Evolutionary conservation across 2,888 invertebrate genomes (phyloP).

Genomic region (Linnaemya tessellans): DNA sequence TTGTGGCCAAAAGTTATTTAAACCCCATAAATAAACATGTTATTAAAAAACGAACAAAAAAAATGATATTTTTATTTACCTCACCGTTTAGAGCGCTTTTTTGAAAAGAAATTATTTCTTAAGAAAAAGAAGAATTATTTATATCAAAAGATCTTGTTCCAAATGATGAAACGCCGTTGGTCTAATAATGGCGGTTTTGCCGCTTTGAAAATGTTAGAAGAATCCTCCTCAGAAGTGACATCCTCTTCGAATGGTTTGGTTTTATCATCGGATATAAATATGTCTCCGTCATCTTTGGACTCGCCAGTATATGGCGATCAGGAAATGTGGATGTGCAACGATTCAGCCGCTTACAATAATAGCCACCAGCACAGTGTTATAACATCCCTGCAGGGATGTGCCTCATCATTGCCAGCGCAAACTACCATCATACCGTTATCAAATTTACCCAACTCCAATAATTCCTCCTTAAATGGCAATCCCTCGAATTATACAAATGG

Average conservation of each 20-base stretch:
- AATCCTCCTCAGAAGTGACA: conserved; percentile 90
- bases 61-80: conserved; percentile 17
- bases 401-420: conserved; percentile 83
- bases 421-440: conserved; percentile 85
- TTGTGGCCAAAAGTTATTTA: conserved; percentile 35
- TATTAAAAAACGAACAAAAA: background rate
- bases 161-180: conserved; percentile 90
- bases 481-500: conserved; percentile 65
- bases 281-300: conserved; percentile 89
- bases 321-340: conserved; percentile 90
- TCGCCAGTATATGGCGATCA: conserved; percentile 91
- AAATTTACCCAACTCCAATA: conserved; percentile 77
- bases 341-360: conserved; percentile 80
- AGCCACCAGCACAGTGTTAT: conserved; percentile 84
- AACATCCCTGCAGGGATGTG: conserved; percentile 84
- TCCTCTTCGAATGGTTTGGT: conserved; percentile 87
- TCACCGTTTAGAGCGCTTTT: conserved; percentile 32
- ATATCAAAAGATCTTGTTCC: conserved; percentile 53
- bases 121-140: conserved; percentile 11
- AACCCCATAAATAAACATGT: background rate
- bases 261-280: conserved; percentile 88
- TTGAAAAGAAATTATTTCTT: background rate
- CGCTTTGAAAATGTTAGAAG: conserved; percentile 88
- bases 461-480: conserved; percentile 55
- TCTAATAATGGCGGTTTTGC: conserved; percentile 89